Evolutionary conservation across 2,888 invertebrate species (phyloP), one percentile per base, ranked within the genome.

Genomic region (Stegophylla sp.): DNA sequence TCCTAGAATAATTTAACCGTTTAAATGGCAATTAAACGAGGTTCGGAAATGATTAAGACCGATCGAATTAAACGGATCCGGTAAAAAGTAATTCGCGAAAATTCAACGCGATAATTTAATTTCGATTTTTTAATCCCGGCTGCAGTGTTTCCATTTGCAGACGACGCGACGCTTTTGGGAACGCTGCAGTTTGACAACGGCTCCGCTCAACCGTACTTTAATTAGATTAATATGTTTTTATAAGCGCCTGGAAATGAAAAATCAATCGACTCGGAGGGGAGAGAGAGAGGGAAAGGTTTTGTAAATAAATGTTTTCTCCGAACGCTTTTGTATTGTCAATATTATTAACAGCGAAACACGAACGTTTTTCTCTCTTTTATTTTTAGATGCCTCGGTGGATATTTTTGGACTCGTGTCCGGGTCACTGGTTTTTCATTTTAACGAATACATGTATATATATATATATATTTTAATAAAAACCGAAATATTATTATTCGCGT

Each of bases 201-300:
- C n/a, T 64, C 75, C 10, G 10, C 53, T 66, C 53, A 53, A 43
- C 45, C 64, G 41, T 53, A 53, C 53, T 53, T n/a, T 76, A 64
- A 76, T 76, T 76, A 53, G 51, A 76, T 66, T 76, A 63, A 56
- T 51, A 73, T 66, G 41, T 76, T 53, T 75, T 75, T 75, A 43
- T 64, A 64, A 75, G 48, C 17, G 63, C 20, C n/a, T 34, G 20
- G 28, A 45, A 53, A 75, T 41, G 63, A 64, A 64, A 75, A 75
- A 66, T 66, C 75, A 76, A 76, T 76, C 17, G 75, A 41, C 26
- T 41, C 17, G 51, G 23, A 23, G 15, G n/a, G 17, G 43, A 43
- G 28, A 59, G 61, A 45, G 26, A 12, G 34, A 12, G 34, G 7
- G 41, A 51, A 64, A 51, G 66, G 51, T 76, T 76, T 66, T 53